Conservation (phyloP, 64 coral and sea anemone species). For the Pocillopora verrucosa region DNA sequence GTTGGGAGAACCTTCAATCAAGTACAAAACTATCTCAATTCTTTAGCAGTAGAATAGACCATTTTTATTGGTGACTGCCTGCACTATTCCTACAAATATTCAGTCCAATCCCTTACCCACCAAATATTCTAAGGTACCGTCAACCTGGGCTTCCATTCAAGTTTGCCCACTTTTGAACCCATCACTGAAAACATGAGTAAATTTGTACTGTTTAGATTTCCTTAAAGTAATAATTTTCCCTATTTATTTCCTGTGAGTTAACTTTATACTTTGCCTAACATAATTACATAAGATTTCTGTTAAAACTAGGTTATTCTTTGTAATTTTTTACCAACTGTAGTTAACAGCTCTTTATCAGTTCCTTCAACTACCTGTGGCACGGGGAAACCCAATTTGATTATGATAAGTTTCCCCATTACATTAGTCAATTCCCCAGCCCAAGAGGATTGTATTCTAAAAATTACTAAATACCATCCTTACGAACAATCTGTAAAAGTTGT, state of each 20-base stretch:
- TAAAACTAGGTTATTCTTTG: too few relatives aligned
- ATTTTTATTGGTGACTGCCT: background rate
- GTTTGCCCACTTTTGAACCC: too few relatives aligned
- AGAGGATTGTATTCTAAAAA: background rate
- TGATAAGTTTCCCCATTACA: background rate
- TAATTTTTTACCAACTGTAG: background rate
- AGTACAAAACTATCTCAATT: slow-evolving; percentile 7
- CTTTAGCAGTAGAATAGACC: background rate
- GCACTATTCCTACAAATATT: background rate
- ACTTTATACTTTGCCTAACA: too few relatives aligned
- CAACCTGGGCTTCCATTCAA: too few relatives aligned
- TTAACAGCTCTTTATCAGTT: background rate
- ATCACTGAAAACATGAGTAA: too few relatives aligned
- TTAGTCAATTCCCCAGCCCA: background rate
- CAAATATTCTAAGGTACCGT: too few relatives aligned
- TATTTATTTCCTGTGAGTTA: too few relatives aligned
- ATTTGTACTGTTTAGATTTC: too few relatives aligned
- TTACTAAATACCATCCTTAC: slow-evolving; percentile 23
- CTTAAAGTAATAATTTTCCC: too few relatives aligned
- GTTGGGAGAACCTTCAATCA: background rate
- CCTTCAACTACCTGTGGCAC: background rate
- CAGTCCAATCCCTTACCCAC: too few relatives aligned
- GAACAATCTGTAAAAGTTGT: slow-evolving; percentile 99
- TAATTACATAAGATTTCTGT: too few relatives aligned
- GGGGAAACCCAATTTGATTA: background rate